Base-by-base conservation (phyloP, 2,888 invertebrate genomes). In the Meiosimyza platycephala region DNA sequence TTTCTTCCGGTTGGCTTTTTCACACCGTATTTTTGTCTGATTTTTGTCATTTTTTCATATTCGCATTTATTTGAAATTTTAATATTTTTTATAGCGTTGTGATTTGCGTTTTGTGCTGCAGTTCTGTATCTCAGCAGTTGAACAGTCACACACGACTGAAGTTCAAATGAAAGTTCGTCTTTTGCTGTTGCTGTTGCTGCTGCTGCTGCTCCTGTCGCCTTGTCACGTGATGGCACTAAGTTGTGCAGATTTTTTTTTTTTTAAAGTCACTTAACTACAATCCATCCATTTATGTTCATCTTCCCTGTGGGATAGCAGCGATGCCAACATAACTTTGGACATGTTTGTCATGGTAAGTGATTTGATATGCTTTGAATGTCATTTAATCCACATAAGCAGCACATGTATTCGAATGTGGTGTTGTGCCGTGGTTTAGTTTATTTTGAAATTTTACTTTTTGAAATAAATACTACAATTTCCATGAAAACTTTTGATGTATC, bases 41-140 rank as follows among this genome's bases (percentile, higher is more conserved):
- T 47, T 40, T 63, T 48, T 47, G 47, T 1, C 16, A 28, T 48
- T 40, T 64, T 64, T 51, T 50, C 40, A 40, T 40, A 7, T 28
- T 28, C 63, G 50, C 6, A 48, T 64, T 64, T 64, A 64, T 64
- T 64, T 64, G 64, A 22, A 51, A 64, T 40, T 64, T 51, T 64
- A 50, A 64, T 64, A 51, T 64, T 62, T 62, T 62, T 18, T 51
- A 40, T 22, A 22, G 51, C 64, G 50, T 64, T 51, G 51, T n/a
- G 22, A 18, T 18, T 22, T 51, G 28, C 40, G 40, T 40, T 40
- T 40, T 40, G 40, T 9, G 15, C 50, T 28, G 50, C 63, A n/a
- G 33, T 4, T 18, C 28, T 9, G 63, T n/a, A 6, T 47, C 7
- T 16, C 63, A 48, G 47, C 47, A 18, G 28, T 28, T 28, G 28